These are phyloP conservation scores for Eilema depressum DNA, from an alignment of 2,888 invertebrate genomes.

Conservation along the genomic window DNA sequence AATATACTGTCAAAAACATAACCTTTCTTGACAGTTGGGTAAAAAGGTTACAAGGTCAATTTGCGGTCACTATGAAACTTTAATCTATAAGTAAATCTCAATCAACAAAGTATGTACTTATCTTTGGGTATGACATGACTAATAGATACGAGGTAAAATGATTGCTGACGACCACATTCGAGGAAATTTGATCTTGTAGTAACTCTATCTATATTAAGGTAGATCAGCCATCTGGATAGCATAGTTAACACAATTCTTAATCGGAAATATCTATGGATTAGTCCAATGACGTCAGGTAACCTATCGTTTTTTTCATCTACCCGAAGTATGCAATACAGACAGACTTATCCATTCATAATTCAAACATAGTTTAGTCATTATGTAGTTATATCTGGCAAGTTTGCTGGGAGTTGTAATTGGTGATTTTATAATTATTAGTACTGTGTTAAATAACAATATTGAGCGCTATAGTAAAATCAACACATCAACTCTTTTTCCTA, in stretches of 20 bases:
- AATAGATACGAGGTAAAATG: slow-evolving; percentile 4
- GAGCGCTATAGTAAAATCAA: too few species aligned
- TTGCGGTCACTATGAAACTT: background rate
- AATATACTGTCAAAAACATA: background rate
- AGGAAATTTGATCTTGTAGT: background rate
- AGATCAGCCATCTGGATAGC: background rate
- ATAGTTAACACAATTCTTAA: slow-evolving; percentile 9
- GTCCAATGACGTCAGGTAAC: slow-evolving; percentile 8
- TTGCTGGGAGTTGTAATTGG: background rate
- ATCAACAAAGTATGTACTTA: background rate
- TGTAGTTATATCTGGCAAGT: background rate
- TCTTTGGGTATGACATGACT: background rate
- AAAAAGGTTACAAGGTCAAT: background rate
- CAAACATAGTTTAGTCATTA: background rate
- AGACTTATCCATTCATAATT: too few species aligned
- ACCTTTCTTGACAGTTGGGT: too few species aligned
- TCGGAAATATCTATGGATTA: slow-evolving; percentile 15
- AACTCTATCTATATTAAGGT: background rate
- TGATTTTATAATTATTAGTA: background rate
- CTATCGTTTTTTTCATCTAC: background rate
- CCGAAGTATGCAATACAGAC: background rate
- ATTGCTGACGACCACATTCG: background rate
- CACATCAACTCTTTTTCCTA: background rate
- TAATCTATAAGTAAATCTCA: background rate
- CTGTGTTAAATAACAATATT: too few species aligned